Evolutionary conservation across 2,888 invertebrate genomes (phyloP).

Genomic region (Rosalia funebris): DNA sequence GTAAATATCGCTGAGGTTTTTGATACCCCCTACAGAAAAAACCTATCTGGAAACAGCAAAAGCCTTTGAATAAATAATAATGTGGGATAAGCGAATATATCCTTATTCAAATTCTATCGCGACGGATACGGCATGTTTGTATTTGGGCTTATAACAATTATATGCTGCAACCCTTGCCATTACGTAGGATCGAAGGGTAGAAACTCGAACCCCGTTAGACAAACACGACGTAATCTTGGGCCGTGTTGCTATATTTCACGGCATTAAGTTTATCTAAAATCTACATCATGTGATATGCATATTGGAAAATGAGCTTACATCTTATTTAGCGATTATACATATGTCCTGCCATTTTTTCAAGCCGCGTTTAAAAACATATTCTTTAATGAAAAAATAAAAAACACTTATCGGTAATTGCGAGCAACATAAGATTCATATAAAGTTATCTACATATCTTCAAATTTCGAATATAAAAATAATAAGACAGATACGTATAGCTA

Average conservation of each 20-base stretch:
- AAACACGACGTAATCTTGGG: conserved; percentile 45
- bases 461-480: no score
- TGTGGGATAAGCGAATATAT: conserved; percentile 24
- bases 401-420: no score
- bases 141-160: conserved; percentile 46
- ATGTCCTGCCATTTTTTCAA: no score
- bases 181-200: conserved; percentile 41
- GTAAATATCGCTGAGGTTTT: no score
- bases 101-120: conserved; percentile 45
- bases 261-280: conserved; percentile 48
- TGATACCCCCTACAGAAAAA: no score
- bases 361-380: no score
- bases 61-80: conserved; percentile 28
- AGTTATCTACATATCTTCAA: no score
- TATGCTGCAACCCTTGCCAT: conserved; percentile 40
- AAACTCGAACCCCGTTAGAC: conserved; percentile 41
- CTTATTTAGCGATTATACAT: no score
- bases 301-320: no score
- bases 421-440: no score
- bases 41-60: conserved; percentile 22
- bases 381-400: no score
- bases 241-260: conserved; percentile 50
- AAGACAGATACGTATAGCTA: no score
- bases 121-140: conserved; percentile 45
- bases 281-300: conserved; percentile 28